Evolutionary conservation across 1,140 invertebrate species (phyloP), one percentile per base, ranked within the genome.

Genomic region (Calliopsis andreniformis): DNA sequence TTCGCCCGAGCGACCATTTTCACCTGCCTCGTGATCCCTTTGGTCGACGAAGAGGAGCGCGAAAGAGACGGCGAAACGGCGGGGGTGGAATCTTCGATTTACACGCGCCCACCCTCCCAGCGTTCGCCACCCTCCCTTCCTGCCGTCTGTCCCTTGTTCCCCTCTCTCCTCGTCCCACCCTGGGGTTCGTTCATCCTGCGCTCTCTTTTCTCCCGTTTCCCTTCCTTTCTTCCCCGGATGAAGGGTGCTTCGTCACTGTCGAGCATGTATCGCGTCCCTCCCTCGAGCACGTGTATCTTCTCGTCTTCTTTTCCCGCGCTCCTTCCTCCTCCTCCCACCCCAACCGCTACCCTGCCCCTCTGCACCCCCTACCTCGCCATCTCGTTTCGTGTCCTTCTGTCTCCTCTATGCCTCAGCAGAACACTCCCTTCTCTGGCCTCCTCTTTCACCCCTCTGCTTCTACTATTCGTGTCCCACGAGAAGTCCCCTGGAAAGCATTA

Each of bases 241-340:
- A 66, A 73, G 69, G 51, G 76, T 73, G 69, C 76, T 78, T 71
- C 61, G 76, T 78, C 76, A 78, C 70, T 66, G 76, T 78, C 76
- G 59, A 56, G 35, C 45, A 25, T 43, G 76, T 66, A 66, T 64
- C 76, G 47, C 43, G 58, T 78, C 59, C 62, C 58, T 78, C 59
- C 56, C 43, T 58, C 47, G 69, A 80, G 73, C 67, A 77, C 56
- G 76, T 80, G 61, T 53, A 55, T 62, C 47, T 72, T 80, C 30
- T 51, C 45, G 16, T 20, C 14, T 28, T 76, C 67, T 28, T 63
- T 47, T 63, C 49, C 47, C 47, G 32, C 59, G 39, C 45, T 51
- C 49, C 3, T 20, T 30, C 39, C 23, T 43, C 25, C 70, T 5
- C 16, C 20, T 20, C 18, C 1, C 3, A 6, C 68, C 28, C 3